Conservation (phyloP, 1,140 invertebrate species). For the Aphaenogaster ashmeadi region DNA sequence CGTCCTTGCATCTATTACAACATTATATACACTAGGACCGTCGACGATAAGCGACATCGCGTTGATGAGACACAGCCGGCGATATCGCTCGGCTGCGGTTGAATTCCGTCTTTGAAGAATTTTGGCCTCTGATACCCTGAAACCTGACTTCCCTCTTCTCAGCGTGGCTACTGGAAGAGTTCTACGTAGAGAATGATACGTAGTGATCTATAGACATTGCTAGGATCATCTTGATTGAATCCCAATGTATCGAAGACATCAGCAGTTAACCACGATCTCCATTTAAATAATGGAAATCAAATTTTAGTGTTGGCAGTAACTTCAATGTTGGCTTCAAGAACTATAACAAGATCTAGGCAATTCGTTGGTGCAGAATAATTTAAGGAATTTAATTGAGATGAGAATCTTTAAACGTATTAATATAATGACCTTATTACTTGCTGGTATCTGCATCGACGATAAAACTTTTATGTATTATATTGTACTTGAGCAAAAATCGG, state of each 20-base stretch:
- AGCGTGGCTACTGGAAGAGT: background rate
- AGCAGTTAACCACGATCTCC: background rate
- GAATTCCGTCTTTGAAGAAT: constrained; percentile 77
- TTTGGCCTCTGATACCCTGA: constrained; percentile 66
- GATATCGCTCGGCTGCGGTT: background rate
- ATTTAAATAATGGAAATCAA: background rate
- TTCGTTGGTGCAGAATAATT: background rate
- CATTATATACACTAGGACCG: constrained; percentile 47
- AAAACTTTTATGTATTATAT: constrained; percentile 17
- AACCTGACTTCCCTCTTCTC: background rate
- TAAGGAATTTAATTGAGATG: background rate
- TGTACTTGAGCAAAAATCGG: constrained; percentile 7
- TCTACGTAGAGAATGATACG: background rate
- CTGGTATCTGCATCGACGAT: background rate
- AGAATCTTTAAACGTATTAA: background rate
- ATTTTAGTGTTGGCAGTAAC: background rate
- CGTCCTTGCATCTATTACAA: constrained; percentile 36
- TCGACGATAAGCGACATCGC: constrained; percentile 53
- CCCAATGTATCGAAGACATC: background rate
- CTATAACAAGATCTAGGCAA: background rate
- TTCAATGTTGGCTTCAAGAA: background rate
- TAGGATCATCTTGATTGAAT: background rate
- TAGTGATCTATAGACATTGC: background rate
- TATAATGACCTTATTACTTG: background rate
- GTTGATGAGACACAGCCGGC: background rate